Percentiles rank a stretch among this genome's conserved stretches.
Conservation (phyloP, 2,888 invertebrate species). For the Tetrapedia diversipes region DNA sequence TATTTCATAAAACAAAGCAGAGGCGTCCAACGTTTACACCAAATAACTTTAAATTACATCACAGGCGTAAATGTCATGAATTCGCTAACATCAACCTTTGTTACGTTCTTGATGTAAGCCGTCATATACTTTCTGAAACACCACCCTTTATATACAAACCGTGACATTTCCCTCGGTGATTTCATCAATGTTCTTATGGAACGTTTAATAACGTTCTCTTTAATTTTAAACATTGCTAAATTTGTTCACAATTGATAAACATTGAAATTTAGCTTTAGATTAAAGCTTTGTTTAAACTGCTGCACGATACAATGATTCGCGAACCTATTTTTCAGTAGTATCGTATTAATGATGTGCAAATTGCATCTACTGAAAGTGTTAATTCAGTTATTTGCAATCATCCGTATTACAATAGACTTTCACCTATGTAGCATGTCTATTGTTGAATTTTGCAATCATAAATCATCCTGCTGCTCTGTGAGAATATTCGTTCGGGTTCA, state of each 20-base stretch:
- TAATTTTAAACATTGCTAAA: conserved; percentile 4
- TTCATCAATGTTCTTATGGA: conserved; percentile 30
- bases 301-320: background rate
- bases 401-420: background rate
- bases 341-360: background rate
- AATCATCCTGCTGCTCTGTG: background rate
- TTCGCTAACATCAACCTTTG: conserved; percentile 48
- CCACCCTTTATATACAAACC: conserved; percentile 44
- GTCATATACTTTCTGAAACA: conserved; percentile 46
- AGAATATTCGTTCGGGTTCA: background rate
- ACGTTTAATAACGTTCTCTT: conserved; percentile 3
- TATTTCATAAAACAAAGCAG: conserved; percentile 3
- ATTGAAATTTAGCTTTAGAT: too few species aligned
- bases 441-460: conserved; percentile 11
- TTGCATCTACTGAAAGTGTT: background rate
- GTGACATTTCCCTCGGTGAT: conserved; percentile 49
- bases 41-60: conserved; percentile 49
- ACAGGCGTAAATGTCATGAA: conserved; percentile 48
- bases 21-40: background rate
- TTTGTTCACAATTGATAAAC: background rate
- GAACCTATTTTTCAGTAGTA: background rate
- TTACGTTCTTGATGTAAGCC: conserved; percentile 33
- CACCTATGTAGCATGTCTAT: background rate
- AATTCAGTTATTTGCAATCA: background rate
- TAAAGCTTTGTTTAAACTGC: background rate